Base-by-base conservation (phyloP, 23 tunicate genomes). In the Trididemnum clinides region DNA sequence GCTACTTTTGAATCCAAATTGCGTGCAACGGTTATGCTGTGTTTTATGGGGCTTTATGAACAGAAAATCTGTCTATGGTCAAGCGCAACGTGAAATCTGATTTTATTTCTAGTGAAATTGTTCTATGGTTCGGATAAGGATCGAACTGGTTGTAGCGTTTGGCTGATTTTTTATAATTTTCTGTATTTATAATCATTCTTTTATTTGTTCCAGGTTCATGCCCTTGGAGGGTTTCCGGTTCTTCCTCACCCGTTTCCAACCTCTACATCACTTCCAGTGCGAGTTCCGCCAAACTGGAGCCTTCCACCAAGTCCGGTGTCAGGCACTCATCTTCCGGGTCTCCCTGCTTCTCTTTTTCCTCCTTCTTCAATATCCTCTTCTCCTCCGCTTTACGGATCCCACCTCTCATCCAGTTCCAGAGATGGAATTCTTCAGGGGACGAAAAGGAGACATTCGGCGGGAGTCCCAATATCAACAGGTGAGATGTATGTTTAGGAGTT, bases 401-500 rank as follows among this genome's bases (percentile, higher is more conserved):
- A 71, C 12, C 75, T 86, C 33, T 33, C 58, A 30, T 50, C 72
- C 3, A 70, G 82, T 0, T 51, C 57, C 57, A 7, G 57, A 69
- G 5, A 66, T 33, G 84, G 33, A 18, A 31, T 83, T 64, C 33
- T 63, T 63, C 97, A 80, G 65, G 39, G 89, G 30, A 2, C 78
- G 27, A 83, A 90, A 50, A 74, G 97, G 51, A 44, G 97, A 54
- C 91, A 87, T 64, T 87, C 97, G 2, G 83, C 69, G 0, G 81
- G 85, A 0, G 76, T 83, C 28, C 97, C 97, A 1, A 92, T 92
- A 75, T 92, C 97, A 2, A 71, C 97, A 78, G 97, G 97, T 92
- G 22, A 25, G 83, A 81, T 1, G 15, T 0, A 64, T n/a, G n/a
- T n/a, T n/a, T n/a, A n/a, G n/a, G n/a, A n/a, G n/a, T n/a, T n/a